Conservation (phyloP, 2,113 vertebrate genomes). For the Pluvianellus socialis region DNA sequence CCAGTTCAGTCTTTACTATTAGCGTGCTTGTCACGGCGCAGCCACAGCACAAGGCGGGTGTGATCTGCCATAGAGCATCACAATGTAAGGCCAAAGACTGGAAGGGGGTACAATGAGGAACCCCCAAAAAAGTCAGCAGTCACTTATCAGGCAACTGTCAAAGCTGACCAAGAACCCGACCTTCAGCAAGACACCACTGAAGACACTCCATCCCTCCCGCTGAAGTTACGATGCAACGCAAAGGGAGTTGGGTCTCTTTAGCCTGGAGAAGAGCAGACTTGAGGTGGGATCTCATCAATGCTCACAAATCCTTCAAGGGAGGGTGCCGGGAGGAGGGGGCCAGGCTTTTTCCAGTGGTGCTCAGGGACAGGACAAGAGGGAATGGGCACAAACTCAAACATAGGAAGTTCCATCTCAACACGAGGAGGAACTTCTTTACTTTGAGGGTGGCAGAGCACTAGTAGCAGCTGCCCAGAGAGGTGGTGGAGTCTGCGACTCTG, state of each 20-base stretch:
- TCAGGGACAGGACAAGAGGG: no score
- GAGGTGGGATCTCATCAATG: no score
- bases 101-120: neutral
- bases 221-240: neutral
- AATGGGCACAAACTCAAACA: no score
- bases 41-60: neutral
- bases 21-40: accelerated
- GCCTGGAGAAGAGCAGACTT: no score
- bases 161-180: neutral
- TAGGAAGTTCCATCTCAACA: no score
- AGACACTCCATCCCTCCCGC: neutral
- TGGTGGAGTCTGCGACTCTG: no score
- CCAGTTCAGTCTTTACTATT: neutral
- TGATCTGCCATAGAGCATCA: neutral
- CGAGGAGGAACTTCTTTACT: no score
- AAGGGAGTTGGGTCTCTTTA: neutral
- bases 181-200: neutral
- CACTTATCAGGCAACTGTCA: neutral
- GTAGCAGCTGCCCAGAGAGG: no score
- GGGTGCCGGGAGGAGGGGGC: no score
- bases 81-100: neutral
- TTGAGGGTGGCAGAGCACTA: no score
- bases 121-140: neutral
- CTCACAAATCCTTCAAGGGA: no score
- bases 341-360: no score